These are phyloP conservation scores for Brachionus calyciflorus DNA, from an alignment of 1,140 invertebrate genomes.

Conservation along the genomic window DNA sequence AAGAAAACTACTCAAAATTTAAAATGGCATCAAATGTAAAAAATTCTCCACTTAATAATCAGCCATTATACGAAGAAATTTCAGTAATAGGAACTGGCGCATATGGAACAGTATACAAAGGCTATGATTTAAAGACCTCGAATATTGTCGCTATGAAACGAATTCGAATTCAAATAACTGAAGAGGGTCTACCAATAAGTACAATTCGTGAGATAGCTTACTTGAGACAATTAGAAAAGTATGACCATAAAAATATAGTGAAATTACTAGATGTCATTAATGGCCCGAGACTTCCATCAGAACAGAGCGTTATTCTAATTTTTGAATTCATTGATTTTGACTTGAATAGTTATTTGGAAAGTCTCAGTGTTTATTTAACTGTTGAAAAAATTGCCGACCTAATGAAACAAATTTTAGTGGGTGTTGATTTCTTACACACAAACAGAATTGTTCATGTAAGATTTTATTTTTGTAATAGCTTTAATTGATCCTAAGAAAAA, in stretches of 20 bases:
- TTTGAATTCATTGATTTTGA: constrained; percentile 92
- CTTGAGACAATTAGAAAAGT: constrained; percentile 71
- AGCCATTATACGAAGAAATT: constrained; percentile 54
- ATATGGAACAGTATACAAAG: constrained; percentile 60
- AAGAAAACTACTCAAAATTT: no score
- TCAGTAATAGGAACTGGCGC: constrained; percentile 57
- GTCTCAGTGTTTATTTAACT: constrained; percentile 52
- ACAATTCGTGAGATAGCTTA: constrained; percentile 87
- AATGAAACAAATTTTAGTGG: constrained; percentile 80
- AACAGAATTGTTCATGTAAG: constrained; percentile 76
- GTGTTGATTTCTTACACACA: constrained; percentile 89
- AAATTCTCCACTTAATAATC: constrained; percentile 30
- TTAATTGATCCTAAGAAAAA: no score
- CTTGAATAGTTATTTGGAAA: constrained; percentile 76
- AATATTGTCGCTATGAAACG: constrained; percentile 88
- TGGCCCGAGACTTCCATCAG: constrained; percentile 50
- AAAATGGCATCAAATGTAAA: not conserved
- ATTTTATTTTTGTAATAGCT: no score
- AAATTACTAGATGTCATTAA: constrained; percentile 58
- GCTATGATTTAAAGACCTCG: constrained; percentile 61
- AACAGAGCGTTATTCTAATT: constrained; percentile 66
- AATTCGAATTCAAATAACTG: constrained; percentile 74
- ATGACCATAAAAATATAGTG: constrained; percentile 80
- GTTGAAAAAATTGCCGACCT: constrained; percentile 63
- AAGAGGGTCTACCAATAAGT: constrained; percentile 87